Evolutionary conservation across 1,140 invertebrate genomes (phyloP).

Genomic region (Anoplolepis gracilipes): DNA sequence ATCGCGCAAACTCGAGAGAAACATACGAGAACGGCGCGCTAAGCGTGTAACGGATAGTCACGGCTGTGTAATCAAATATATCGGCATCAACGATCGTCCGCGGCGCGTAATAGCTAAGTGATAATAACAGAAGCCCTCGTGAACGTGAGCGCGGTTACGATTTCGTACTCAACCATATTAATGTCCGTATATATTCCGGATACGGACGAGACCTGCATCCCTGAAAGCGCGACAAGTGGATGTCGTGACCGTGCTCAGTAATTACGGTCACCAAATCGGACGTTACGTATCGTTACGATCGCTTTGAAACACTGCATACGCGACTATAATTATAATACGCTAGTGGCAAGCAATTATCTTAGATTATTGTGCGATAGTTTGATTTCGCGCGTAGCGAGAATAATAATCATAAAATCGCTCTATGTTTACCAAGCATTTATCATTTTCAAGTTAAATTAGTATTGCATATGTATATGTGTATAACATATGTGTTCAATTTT

Average conservation of each 20-base stretch:
- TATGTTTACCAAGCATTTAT: background rate
- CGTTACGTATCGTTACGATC: slow-evolving; percentile 23
- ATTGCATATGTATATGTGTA: background rate
- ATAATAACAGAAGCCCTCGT: slow-evolving; percentile 43
- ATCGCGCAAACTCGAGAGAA: slow-evolving; percentile 21
- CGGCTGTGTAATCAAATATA: slow-evolving; percentile 46
- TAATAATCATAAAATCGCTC: background rate
- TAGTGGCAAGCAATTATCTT: slow-evolving; percentile 16
- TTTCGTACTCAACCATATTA: slow-evolving; percentile 53
- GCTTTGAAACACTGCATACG: background rate
- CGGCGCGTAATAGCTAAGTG: slow-evolving; percentile 56
- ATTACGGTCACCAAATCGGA: slow-evolving; percentile 51
- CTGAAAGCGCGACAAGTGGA: slow-evolving; percentile 48
- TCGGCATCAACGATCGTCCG: slow-evolving; percentile 45
- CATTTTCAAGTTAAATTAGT: background rate
- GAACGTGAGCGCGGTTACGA: slow-evolving; percentile 48
- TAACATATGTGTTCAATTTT: background rate
- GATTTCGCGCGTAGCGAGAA: background rate
- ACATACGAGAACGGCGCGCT: background rate
- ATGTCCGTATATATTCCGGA: slow-evolving; percentile 31
- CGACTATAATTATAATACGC: slow-evolving; percentile 32
- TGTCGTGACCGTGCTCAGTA: slow-evolving; percentile 33
- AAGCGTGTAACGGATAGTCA: slow-evolving; percentile 32
- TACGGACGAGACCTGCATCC: slow-evolving; percentile 18
- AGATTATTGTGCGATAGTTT: slow-evolving; percentile 8